These are phyloP conservation scores for Poliocrania exsul DNA, from an alignment of 2,797 vertebrate species.

Conservation along the genomic window DNA sequence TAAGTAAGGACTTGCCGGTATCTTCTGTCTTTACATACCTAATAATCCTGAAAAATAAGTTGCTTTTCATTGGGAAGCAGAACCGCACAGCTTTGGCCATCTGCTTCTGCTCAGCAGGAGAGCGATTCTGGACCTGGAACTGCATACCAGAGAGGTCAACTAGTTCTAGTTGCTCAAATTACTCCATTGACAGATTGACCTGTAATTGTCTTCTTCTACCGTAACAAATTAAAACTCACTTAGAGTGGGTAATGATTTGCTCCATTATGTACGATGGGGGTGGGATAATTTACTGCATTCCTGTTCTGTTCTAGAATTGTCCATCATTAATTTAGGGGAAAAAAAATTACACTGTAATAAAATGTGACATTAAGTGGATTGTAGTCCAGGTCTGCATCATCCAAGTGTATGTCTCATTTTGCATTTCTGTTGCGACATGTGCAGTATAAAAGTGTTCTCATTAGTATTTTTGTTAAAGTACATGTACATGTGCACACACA, in stretches of 20 bases:
- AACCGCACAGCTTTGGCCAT: conserved; percentile 6
- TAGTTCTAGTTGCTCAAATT: conserved; percentile 18
- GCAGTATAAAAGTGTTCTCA: accelerated
- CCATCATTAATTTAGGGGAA: not conserved
- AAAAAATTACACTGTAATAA: not conserved
- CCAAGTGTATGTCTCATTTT: not conserved
- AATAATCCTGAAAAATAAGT: not conserved
- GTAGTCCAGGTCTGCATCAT: not conserved
- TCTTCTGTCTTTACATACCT: not conserved
- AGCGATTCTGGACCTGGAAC: not conserved
- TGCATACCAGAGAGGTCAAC: not conserved
- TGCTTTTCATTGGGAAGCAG: not conserved
- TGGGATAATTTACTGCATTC: conserved; percentile 12
- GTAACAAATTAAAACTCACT: conserved; percentile 49
- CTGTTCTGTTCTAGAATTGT: not conserved
- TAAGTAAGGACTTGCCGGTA: not conserved
- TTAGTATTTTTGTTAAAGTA: not conserved
- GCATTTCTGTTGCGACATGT: not conserved
- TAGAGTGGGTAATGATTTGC: not conserved
- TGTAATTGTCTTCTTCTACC: conserved; percentile 22
- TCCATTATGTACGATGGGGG: conserved; percentile 9
- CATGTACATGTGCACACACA: not conserved
- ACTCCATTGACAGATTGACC: conserved; percentile 26
- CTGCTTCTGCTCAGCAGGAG: conserved; percentile 42
- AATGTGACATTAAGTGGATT: not conserved